Conservation (phyloP, 2,797 vertebrate genomes). For the Protonibea diacanthus region DNA sequence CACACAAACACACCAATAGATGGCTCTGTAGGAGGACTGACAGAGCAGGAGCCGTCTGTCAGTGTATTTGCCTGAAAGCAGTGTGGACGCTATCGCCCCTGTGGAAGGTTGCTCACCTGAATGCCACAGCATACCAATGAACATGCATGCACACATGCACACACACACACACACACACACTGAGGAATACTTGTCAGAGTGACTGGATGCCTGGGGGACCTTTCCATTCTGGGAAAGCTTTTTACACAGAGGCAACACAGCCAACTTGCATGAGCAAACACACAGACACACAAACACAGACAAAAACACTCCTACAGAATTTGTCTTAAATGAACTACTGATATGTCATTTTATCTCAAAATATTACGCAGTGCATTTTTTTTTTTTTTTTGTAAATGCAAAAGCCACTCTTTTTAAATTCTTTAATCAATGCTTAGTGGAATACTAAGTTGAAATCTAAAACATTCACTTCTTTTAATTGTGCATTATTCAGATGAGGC, state of each 20-base stretch:
- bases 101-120: constrained; percentile 38
- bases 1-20: not conserved
- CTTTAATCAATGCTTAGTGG: not conserved
- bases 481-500: constrained; percentile 31
- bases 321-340: not conserved
- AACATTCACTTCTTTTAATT: constrained; percentile 37
- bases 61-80: constrained; percentile 11
- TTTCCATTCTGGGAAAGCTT: constrained; percentile 14
- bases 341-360: not conserved
- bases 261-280: constrained; percentile 4
- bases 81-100: not conserved
- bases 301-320: not conserved
- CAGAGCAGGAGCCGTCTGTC: not conserved
- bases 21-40: not conserved
- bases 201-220: constrained; percentile 36
- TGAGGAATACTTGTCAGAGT: constrained; percentile 49
- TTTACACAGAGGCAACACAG: not conserved
- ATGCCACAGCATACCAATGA: constrained; percentile 49
- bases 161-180: constrained; percentile 6
- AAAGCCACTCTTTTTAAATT: not conserved
- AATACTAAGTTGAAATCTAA: constrained; percentile 28
- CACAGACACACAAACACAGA: not conserved
- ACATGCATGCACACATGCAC: not conserved
- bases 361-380: not conserved
- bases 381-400: no score